Evolutionary conservation across 2,797 vertebrate species (phyloP).

Genomic region (Rallus crepitans): DNA sequence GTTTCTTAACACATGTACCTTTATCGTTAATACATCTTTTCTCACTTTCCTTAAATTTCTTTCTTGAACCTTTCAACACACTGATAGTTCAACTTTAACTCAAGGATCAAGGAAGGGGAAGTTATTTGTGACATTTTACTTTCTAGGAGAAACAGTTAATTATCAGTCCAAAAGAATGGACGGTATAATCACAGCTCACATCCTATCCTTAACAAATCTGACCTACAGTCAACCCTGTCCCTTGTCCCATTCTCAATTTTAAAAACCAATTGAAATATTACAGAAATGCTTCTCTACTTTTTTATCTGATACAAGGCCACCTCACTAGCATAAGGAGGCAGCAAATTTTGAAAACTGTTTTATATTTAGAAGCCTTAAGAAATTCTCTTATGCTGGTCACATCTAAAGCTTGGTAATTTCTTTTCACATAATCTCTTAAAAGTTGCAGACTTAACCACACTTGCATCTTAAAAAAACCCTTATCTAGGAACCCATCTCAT

Average conservation of each 20-base stretch:
- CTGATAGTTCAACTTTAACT: neutral
- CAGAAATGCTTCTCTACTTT: neutral
- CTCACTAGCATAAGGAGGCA: neutral
- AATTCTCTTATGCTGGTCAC: neutral
- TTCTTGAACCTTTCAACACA: neutral
- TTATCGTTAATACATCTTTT: neutral
- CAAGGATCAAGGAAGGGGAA: neutral
- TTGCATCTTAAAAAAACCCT: neutral
- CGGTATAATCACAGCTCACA: neutral
- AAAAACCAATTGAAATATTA: neutral
- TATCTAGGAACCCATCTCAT: neutral
- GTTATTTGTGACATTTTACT: neutral
- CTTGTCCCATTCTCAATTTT: neutral
- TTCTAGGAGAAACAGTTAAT: neutral
- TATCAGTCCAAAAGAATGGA: neutral
- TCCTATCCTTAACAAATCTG: neutral
- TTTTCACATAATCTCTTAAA: neutral
- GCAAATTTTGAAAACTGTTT: neutral
- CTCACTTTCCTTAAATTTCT: neutral
- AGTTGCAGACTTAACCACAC: neutral
- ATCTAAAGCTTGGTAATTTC: neutral
- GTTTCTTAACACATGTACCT: neutral
- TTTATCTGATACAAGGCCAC: neutral
- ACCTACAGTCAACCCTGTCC: neutral
- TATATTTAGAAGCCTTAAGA: neutral